A percentile compares a stretch with the other conserved stretches of the same genome.
Conservation (phyloP, 2,888 invertebrate species). For the Pyrgus malvae region DNA sequence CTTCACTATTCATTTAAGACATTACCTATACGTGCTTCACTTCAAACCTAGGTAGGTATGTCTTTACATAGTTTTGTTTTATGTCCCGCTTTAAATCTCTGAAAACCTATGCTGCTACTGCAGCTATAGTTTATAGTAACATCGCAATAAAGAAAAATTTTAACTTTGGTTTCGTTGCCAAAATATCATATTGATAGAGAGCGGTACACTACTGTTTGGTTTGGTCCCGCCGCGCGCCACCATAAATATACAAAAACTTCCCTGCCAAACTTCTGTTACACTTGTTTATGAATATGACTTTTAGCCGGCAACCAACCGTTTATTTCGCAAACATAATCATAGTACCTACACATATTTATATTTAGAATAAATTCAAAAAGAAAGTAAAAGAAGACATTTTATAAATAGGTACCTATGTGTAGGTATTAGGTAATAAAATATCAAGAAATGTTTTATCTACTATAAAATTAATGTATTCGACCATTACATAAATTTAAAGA, state of each 20-base stretch:
- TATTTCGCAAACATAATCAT: constrained; percentile 2
- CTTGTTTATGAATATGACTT: constrained; percentile 68
- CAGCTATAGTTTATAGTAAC: constrained; percentile 11
- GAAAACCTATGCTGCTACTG: no score
- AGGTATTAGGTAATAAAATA: no score
- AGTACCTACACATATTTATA: not conserved
- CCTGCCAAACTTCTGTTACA: constrained; percentile 70
- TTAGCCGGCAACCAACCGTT: constrained; percentile 46
- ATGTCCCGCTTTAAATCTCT: no score
- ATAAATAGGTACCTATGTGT: no score
- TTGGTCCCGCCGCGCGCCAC: constrained; percentile 46
- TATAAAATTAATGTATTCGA: no score
- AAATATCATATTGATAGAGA: constrained; percentile 43
- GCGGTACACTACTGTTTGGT: constrained; percentile 33
- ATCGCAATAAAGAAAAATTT: constrained; percentile 38
- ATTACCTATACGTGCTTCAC: no score
- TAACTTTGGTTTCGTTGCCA: constrained; percentile 41
- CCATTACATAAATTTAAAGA: no score
- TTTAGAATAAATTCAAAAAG: not conserved
- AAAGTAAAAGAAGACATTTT: no score
- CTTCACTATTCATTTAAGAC: no score
- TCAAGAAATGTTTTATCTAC: no score
- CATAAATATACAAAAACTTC: constrained; percentile 73
- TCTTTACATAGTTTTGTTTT: no score
- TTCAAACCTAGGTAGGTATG: no score